Evolutionary conservation across 2,113 vertebrate species (phyloP), one percentile per base, ranked within the genome.

Genomic region (Toxotes jaculatrix): DNA sequence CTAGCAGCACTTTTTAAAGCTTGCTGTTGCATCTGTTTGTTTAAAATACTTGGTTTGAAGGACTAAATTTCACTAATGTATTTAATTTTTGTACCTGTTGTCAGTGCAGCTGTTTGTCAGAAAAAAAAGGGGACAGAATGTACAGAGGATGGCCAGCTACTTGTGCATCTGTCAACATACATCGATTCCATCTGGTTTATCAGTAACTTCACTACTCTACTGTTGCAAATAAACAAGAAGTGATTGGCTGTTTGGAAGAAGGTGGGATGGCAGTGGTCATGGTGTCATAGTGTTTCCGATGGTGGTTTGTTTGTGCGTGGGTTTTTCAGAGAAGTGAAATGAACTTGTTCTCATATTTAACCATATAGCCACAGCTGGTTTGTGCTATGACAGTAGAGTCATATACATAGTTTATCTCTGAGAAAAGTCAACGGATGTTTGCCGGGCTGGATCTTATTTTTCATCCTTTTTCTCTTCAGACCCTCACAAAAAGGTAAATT

Each of bases 171-270:
- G 77, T 77, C 81, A 76, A 79, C 87, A 92, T 81, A 40, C 71
- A 90, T 78, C 49, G 89, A 91, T 88, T 68, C 43, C 64, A 36
- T 71, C 86, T 88, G 78, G 93, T 92, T 93, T 91, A 93, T 94
- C 87, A 93, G 93, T 93, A 93, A 93, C 91, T 79, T 90, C 21
- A 59, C 63, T 59, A 27, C 27, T 27, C 27, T 27, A 27, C 23
- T 36, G 17, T 23, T 32, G 66, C 56, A 85, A 83, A 86, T 67
- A 79, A 88, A 81, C 23, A 66, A 66, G 55, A 73, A 40, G 65
- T 69, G 75, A 90, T 77, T 89, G 78, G 85, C 65, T 85, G 65
- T 82, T 59, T 77, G 27, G 38, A 47, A 4, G 60, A 69, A 57
- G 78, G 79, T 47, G 80, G 86, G 31, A 8, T 80, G 76, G 36